Evolutionary conservation across 2,888 invertebrate genomes (phyloP).

Genomic region (Tromatobia lineatoria): DNA sequence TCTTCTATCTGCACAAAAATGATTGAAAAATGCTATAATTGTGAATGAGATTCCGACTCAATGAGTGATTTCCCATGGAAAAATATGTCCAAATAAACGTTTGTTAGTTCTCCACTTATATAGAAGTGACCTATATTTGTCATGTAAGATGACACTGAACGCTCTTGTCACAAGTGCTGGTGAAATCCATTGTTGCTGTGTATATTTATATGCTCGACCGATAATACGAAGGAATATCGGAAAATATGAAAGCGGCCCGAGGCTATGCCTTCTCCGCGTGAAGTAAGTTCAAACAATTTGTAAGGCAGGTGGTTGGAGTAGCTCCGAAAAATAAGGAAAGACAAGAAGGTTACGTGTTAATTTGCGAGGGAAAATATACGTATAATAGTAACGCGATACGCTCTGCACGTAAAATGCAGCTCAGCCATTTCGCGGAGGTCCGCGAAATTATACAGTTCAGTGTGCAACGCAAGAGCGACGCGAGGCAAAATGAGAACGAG

Average conservation of each 20-base stretch:
- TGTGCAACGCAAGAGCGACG: slow-evolving; percentile 2
- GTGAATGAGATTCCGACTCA: no score
- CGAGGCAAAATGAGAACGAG: slow-evolving; percentile 52
- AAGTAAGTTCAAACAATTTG: slow-evolving; percentile 41
- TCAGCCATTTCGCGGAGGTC: slow-evolving; percentile 28
- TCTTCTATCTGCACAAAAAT: no score
- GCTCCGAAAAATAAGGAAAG: slow-evolving; percentile 54
- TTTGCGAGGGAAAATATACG: slow-evolving; percentile 54
- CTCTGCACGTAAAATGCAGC: slow-evolving; percentile 3
- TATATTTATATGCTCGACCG: slow-evolving; percentile 32
- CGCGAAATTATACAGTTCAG: slow-evolving; percentile 48
- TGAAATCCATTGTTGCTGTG: not conserved
- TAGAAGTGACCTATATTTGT: no score
- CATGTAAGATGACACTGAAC: not conserved
- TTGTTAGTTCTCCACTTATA: no score
- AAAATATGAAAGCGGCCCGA: slow-evolving; percentile 47
- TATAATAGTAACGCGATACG: slow-evolving; percentile 61
- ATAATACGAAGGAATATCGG: slow-evolving; percentile 32
- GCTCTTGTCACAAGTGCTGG: not conserved
- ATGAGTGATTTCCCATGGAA: no score
- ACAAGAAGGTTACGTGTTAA: slow-evolving; percentile 64
- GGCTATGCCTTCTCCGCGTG: slow-evolving; percentile 31
- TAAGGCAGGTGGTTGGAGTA: not conserved
- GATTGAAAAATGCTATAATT: no score
- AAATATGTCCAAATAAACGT: no score